These are phyloP conservation scores for Terrapene triunguis DNA, from an alignment of 2,113 vertebrate genomes.

Conservation along the genomic window DNA sequence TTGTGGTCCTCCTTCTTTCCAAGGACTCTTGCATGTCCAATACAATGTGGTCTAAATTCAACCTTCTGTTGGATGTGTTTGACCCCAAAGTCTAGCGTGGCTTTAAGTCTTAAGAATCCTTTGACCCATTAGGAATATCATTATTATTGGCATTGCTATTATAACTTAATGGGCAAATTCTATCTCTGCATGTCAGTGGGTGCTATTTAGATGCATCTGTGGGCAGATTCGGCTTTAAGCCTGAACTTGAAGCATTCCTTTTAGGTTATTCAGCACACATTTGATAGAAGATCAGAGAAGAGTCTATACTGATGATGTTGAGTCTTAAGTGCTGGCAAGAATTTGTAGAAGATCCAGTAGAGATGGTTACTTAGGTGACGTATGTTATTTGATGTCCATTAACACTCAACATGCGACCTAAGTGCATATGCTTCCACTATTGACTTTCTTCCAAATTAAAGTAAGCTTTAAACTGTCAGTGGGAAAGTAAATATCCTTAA, in stretches of 20 bases:
- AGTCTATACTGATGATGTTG: not conserved
- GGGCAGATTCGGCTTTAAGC: not conserved
- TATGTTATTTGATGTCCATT: slow-evolving; percentile 1
- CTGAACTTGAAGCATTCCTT: not conserved
- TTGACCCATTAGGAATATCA: not conserved
- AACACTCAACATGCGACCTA: not conserved
- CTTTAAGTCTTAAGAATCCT: not conserved
- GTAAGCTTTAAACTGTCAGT: not conserved
- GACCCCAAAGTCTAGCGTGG: not conserved
- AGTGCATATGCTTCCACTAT: not conserved
- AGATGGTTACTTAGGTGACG: not conserved
- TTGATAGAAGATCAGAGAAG: not conserved
- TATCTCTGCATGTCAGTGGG: not conserved
- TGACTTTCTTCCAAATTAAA: slow-evolving; percentile 15
- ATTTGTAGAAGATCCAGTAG: not conserved
- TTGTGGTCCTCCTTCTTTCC: not conserved
- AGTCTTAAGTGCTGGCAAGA: not conserved
- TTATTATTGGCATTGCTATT: not conserved
- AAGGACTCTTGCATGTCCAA: not conserved
- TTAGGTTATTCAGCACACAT: not conserved
- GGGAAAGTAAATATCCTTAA: not conserved
- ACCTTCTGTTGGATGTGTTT: not conserved
- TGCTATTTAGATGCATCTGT: not conserved
- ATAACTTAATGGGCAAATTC: not conserved
- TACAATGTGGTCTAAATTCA: not conserved